phyloP scores from a whole-genome alignment of 2,888 invertebrate genomes.

The Drosophila atripex region DNA sequence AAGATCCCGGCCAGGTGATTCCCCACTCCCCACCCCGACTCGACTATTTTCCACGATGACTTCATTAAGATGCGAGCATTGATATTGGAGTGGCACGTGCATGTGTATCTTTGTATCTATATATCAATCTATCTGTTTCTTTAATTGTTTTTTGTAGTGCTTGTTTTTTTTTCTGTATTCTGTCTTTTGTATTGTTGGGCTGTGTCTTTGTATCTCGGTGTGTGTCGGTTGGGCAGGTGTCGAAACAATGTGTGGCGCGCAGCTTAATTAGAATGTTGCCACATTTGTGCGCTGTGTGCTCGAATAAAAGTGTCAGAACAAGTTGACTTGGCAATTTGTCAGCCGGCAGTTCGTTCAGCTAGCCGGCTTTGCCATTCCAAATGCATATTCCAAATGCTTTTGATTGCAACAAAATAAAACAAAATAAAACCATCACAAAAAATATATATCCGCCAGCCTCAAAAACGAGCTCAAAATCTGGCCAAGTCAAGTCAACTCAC shows the following conservation, averaged over 20 bases:
- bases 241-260: constrained; percentile 76
- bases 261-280: constrained; percentile 80
- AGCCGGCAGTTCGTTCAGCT: constrained; percentile 61
- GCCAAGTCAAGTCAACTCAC: constrained; percentile 18
- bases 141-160: constrained; percentile 3
- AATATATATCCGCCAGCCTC: constrained; percentile 53
- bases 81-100: constrained; percentile 13
- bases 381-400: constrained; percentile 53
- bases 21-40: neutral
- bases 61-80: constrained; percentile 39
- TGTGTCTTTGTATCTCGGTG: constrained; percentile 10
- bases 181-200: no score
- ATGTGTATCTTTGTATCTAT: constrained; percentile 7
- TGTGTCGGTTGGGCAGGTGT: constrained; percentile 61
- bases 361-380: constrained; percentile 67
- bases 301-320: constrained; percentile 75
- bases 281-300: constrained; percentile 59
- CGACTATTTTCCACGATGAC: constrained; percentile 47
- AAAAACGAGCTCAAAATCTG: constrained; percentile 3
- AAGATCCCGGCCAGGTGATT: constrained; percentile 5
- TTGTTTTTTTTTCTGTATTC: no score
- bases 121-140: constrained; percentile 21
- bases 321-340: constrained; percentile 77
- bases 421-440: neutral
- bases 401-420: neutral